Conservation (phyloP, 2,888 invertebrate genomes). For the Heliconius ethilla region DNA sequence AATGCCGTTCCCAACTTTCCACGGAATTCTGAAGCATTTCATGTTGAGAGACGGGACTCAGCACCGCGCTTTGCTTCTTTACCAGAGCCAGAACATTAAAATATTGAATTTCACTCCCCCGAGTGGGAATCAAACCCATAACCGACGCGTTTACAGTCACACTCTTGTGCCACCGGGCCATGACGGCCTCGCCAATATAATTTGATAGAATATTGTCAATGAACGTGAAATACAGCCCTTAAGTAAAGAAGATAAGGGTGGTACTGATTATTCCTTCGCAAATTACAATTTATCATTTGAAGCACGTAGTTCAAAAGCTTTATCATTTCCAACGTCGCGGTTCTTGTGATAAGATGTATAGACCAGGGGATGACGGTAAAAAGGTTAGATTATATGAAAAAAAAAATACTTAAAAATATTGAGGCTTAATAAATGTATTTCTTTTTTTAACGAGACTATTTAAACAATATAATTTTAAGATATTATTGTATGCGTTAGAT, state of each 20-base stretch:
- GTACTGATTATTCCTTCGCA: constrained; percentile 9
- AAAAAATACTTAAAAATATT: too few relatives aligned
- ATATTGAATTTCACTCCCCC: neutral
- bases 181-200: neutral
- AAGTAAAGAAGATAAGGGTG: constrained; percentile 12
- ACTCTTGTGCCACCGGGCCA: neutral
- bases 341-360: constrained; percentile 20
- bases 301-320: constrained; percentile 53
- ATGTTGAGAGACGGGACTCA: neutral
- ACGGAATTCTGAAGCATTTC: neutral
- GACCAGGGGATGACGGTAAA: neutral
- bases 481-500: too few relatives aligned
- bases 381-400: neutral
- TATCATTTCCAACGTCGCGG: constrained; percentile 31
- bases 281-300: constrained; percentile 54
- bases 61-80: neutral
- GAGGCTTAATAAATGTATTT: too few relatives aligned
- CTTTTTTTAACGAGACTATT: too few relatives aligned
- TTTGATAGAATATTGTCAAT: neutral
- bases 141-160: neutral
- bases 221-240: neutral
- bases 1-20: neutral
- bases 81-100: neutral
- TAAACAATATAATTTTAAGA: too few relatives aligned
- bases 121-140: neutral